Evolutionary conservation across 2,113 vertebrate species (phyloP).

Genomic region (Oxyura jamaicensis): DNA sequence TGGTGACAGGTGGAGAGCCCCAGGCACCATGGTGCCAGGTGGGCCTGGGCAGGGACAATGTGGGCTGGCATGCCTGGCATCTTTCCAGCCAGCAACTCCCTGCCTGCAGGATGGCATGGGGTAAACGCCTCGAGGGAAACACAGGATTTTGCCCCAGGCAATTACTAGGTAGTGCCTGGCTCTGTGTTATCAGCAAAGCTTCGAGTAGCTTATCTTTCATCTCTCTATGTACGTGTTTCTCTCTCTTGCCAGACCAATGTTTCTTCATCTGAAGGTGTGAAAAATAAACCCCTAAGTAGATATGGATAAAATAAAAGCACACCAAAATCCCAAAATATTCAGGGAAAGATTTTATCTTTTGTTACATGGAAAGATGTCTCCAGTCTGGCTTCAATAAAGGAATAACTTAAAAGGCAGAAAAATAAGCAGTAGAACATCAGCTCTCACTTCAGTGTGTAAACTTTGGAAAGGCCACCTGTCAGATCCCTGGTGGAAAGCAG

Average conservation of each 20-base stretch:
- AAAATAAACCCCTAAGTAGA: slow-evolving; percentile 32
- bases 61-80: neutral
- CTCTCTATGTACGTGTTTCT: neutral
- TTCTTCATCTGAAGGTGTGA: slow-evolving; percentile 31
- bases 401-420: slow-evolving; percentile 68
- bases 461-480: slow-evolving; percentile 74
- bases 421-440: slow-evolving; percentile 70
- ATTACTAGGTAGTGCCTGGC: neutral
- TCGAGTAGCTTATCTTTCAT: slow-evolving; percentile 39
- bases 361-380: slow-evolving; percentile 44
- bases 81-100: neutral
- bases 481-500: slow-evolving; percentile 67
- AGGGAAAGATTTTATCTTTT: slow-evolving; percentile 46
- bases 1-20: neutral
- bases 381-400: slow-evolving; percentile 58
- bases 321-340: slow-evolving; percentile 44
- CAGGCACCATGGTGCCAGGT: neutral
- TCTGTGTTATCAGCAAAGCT: neutral
- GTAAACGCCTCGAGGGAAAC: neutral
- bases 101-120: neutral
- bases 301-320: slow-evolving; percentile 29
- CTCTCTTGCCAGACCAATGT: neutral
- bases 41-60: neutral
- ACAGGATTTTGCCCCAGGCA: neutral
- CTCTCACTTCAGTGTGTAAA: slow-evolving; percentile 74